Conservation (phyloP, 2,113 vertebrate genomes). For the Odobenus rosmarus region DNA sequence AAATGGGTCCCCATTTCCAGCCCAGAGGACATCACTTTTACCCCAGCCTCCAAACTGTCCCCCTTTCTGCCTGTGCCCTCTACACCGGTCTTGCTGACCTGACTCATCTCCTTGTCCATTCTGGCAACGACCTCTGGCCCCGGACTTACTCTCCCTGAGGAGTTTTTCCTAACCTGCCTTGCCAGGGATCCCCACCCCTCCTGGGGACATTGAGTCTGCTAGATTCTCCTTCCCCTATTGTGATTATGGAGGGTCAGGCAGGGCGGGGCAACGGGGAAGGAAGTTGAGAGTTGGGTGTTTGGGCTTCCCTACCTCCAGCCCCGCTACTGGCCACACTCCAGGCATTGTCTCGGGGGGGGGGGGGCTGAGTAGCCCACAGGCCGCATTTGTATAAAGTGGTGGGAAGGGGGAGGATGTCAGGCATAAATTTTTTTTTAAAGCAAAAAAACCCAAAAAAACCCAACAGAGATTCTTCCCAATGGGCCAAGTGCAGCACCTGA, state of each 20-base stretch:
- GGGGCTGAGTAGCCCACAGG: background rate
- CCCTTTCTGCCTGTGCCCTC: background rate
- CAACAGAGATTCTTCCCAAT: background rate
- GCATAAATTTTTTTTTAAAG: background rate
- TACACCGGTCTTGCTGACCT: background rate
- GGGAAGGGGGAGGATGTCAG: background rate
- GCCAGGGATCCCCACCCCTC: background rate
- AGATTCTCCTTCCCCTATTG: constrained; percentile 54
- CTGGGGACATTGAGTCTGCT: constrained; percentile 51
- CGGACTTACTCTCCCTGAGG: background rate
- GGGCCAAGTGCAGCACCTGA: background rate
- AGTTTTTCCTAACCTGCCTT: background rate
- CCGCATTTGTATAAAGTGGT: background rate
- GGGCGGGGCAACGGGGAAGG: constrained; percentile 65
- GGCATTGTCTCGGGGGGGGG: constrained; percentile 64
- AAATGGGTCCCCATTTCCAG: background rate
- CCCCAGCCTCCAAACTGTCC: background rate
- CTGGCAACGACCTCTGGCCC: background rate
- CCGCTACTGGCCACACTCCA: constrained; percentile 67
- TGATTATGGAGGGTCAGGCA: constrained; percentile 24
- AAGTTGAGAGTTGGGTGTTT: constrained; percentile 61
- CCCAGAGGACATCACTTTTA: background rate
- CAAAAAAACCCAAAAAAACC: background rate
- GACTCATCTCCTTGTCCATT: background rate
- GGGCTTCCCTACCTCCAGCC: constrained; percentile 31